Evolutionary conservation across 2,113 vertebrate genomes (phyloP).

Genomic region (Amphiprion ocellaris): DNA sequence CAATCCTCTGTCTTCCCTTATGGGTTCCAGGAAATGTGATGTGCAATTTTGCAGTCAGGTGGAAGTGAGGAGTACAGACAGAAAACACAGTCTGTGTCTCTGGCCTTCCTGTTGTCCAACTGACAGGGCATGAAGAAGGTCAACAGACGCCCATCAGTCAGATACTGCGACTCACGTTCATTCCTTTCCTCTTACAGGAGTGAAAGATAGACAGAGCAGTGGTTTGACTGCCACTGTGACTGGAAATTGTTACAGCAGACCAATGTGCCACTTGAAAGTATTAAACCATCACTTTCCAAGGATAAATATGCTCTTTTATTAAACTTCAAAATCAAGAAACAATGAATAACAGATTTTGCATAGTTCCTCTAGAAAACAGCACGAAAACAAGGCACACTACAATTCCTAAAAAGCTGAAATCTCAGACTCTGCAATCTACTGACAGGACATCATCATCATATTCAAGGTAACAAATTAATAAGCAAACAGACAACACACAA

Average conservation of each 20-base stretch:
- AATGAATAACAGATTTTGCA: neutral
- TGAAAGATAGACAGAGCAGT: conserved; percentile 49
- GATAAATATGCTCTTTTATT: neutral
- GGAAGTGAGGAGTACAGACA: conserved; percentile 54
- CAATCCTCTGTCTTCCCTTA: conserved; percentile 26
- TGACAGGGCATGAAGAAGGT: conserved; percentile 60
- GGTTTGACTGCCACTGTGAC: no score
- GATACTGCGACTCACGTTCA: conserved; percentile 48
- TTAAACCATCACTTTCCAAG: neutral
- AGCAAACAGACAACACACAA: neutral
- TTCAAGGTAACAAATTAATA: neutral
- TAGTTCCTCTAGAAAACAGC: neutral
- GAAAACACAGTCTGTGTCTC: conserved; percentile 47
- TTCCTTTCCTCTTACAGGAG: conserved; percentile 73
- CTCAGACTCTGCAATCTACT: neutral
- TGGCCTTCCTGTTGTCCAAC: conserved; percentile 78
- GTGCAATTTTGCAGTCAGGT: conserved; percentile 70
- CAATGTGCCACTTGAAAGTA: conserved; percentile 12
- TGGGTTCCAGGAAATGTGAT: conserved; percentile 67
- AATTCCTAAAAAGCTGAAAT: neutral
- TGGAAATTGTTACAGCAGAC: neutral
- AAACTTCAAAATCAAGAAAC: neutral
- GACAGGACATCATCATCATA: neutral
- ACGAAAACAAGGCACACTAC: neutral
- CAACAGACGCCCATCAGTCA: conserved; percentile 64